Percentiles rank a stretch among this genome's conserved stretches.
Conservation (phyloP, 2,113 vertebrate genomes). For the Panthera tigris region DNA sequence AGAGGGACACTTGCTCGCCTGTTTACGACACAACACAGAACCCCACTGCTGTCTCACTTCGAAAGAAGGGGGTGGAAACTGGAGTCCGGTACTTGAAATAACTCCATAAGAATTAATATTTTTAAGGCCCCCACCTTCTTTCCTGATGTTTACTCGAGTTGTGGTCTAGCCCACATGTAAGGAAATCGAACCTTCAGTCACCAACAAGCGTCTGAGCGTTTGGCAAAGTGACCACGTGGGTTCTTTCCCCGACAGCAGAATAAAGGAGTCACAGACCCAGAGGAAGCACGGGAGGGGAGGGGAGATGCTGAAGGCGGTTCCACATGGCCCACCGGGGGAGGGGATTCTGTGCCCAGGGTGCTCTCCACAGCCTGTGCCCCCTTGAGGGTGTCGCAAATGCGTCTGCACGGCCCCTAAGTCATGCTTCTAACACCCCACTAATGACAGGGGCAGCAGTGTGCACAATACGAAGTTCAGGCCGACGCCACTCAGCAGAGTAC, state of each 20-base stretch:
- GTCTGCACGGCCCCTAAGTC: background rate
- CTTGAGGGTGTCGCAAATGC: fast-evolving
- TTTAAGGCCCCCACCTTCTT: background rate
- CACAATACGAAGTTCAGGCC: background rate
- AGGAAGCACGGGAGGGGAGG: background rate
- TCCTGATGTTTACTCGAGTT: slow-evolving; percentile 44
- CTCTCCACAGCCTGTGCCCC: fast-evolving
- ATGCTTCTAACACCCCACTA: background rate
- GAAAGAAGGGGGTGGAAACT: background rate
- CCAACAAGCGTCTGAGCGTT: background rate
- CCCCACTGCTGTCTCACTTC: background rate
- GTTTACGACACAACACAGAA: slow-evolving; percentile 63
- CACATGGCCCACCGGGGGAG: fast-evolving
- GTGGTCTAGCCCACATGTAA: slow-evolving; percentile 60
- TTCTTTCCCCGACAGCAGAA: background rate
- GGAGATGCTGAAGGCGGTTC: background rate
- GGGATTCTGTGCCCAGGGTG: background rate
- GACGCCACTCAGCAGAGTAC: background rate
- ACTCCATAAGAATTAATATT: background rate
- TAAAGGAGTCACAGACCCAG: background rate
- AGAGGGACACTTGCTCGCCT: slow-evolving; percentile 62
- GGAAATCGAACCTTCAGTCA: slow-evolving; percentile 65
- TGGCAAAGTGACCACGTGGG: background rate
- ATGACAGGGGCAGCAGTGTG: background rate
- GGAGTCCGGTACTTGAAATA: background rate